These are phyloP conservation scores for Oreochromis tanganicae DNA, from an alignment of 2,113 vertebrate species.

Conservation along the genomic window DNA sequence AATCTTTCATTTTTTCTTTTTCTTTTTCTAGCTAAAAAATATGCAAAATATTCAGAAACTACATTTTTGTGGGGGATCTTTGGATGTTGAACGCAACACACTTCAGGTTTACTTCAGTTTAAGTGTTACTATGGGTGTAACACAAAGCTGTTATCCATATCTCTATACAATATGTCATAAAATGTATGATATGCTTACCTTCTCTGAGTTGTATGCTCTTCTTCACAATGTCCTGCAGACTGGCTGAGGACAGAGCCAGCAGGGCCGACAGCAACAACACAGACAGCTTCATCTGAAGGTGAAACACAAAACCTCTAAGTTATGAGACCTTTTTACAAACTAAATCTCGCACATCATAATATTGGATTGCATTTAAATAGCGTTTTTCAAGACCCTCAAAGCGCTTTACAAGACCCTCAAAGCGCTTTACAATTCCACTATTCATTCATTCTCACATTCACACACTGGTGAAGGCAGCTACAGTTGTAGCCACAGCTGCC, in stretches of 20 bases:
- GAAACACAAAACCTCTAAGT: neutral
- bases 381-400: too few relatives aligned
- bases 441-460: too few relatives aligned
- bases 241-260: conserved; percentile 35
- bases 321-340: neutral
- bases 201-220: conserved; percentile 22
- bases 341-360: neutral
- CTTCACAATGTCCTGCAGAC: conserved; percentile 30
- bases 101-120: rapidly evolving
- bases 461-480: too few relatives aligned
- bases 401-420: too few relatives aligned
- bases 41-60: neutral
- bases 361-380: too few relatives aligned
- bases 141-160: neutral
- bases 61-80: rapidly evolving
- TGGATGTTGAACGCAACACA: neutral
- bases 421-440: too few relatives aligned
- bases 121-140: rapidly evolving
- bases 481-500: too few relatives aligned
- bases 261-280: conserved; percentile 27
- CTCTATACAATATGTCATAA: neutral
- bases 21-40: neutral
- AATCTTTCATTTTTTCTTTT: neutral
- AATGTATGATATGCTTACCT: rapidly evolving
- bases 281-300: conserved; percentile 36